These are phyloP conservation scores for Theonella swinhoei DNA, from an alignment of 37 sponge, comb jelly and placozoan genomes.

Conservation along the genomic window DNA sequence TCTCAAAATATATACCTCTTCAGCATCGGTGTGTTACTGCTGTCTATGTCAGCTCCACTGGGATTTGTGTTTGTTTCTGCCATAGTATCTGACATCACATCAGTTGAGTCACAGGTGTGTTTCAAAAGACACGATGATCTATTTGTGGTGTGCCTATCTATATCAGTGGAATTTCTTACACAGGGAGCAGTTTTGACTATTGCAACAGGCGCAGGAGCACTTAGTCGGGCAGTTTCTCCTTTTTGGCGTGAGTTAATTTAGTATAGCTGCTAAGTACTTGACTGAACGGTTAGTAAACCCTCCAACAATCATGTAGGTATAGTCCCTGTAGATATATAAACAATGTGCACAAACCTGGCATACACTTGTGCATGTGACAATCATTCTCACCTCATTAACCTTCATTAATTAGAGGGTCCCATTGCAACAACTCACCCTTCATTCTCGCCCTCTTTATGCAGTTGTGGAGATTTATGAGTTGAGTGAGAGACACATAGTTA, in stretches of 20 bases:
- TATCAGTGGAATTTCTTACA: neutral
- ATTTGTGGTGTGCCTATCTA: neutral
- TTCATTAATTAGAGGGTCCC: no score
- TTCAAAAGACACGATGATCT: neutral
- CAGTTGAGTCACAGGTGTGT: neutral
- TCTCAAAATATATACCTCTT: neutral
- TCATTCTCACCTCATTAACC: no score
- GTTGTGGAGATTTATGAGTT: no score
- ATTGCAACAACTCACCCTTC: no score
- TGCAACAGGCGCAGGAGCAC: neutral
- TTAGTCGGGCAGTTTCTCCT: neutral
- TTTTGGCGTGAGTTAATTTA: neutral
- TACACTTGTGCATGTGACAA: no score
- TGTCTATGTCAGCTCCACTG: neutral
- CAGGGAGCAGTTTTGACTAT: neutral
- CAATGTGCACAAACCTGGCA: no score
- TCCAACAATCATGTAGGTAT: no score
- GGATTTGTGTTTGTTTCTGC: neutral
- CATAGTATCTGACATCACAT: neutral
- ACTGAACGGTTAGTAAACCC: no score
- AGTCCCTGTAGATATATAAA: no score
- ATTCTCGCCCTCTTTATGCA: no score
- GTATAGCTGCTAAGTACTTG: no score
- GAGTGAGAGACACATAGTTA: no score
- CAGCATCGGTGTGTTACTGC: neutral